phyloP scores from a whole-genome alignment of 2,113 vertebrate species.

The Eclectus roratus region DNA sequence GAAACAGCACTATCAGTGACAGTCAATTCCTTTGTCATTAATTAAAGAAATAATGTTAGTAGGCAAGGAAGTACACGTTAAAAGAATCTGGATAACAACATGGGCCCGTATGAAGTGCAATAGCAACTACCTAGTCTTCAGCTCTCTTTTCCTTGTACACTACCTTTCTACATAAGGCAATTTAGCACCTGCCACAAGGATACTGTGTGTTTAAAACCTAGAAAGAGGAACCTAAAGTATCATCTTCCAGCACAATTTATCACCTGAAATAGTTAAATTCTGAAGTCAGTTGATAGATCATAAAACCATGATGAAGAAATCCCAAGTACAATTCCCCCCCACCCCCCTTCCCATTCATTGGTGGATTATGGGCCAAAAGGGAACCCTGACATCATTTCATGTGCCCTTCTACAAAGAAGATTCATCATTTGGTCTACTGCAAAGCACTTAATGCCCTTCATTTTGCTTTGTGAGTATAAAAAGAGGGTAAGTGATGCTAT shows the following conservation, averaged over 20 bases:
- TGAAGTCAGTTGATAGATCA: neutral
- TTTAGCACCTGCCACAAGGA: neutral
- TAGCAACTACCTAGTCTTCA: neutral
- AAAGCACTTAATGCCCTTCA: neutral
- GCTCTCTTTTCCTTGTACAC: neutral
- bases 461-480: neutral
- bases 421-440: neutral
- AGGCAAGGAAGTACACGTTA: neutral
- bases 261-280: neutral
- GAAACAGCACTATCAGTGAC: neutral
- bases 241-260: neutral
- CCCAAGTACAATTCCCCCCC: neutral
- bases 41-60: neutral
- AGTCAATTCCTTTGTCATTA: neutral
- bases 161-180: neutral
- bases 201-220: neutral
- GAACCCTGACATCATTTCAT: neutral
- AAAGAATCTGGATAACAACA: neutral
- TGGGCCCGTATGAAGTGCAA: neutral
- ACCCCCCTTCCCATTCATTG: neutral
- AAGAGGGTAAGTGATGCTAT: neutral
- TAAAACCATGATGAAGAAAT: slow-evolving; percentile 9
- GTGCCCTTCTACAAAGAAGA: neutral
- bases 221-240: neutral
- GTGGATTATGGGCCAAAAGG: neutral